Base-by-base conservation (phyloP, 2,888 invertebrate species). In the Dugesia japonica region DNA sequence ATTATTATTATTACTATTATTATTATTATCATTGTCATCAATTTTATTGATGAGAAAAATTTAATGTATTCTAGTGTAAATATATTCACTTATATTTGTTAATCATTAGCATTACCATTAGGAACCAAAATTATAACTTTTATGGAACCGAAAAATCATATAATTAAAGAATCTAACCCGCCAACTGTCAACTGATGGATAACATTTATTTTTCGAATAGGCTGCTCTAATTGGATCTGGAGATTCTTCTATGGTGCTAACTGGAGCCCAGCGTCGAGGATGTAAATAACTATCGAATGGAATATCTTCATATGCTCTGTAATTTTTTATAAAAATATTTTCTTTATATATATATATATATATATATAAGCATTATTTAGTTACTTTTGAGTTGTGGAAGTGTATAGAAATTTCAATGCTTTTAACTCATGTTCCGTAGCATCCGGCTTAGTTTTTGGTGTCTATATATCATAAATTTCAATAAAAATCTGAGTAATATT, bases 381-480 rank as follows among this genome's bases (percentile, higher is more conserved):
- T 79, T 79, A 83, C 83, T 82, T 82, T 76, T 83, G 82, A 28
- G 83, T 82, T 28, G 83, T 82, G 20, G 83, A 80, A 72, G 82
- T 82, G 80, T 82, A 83, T 81, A 81, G 81, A 76, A 81, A 82
- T 71, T 82, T 81, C 76, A 81, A 79, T 1, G 83, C 82, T 31
- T 83, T 79, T 75, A 82, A 81, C 76, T 83, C 83, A 38, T 82
- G 74, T 0, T 80, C 79, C 77, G 80, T 81, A 72, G 79, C 79
- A 72, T 81, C 82, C 74, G 81, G 80, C n/a, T 80, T 81, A 4
- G 80, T 81, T 77, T 81, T 81, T 13, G 81, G 78, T 27, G 33
- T 26, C 78, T n/a, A n/a, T n/a, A n/a, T n/a, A n/a, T n/a, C n/a
- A n/a, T n/a, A n/a, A n/a, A n/a, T n/a, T n/a, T n/a, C n/a, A n/a